Percentiles rank a stretch among this genome's conserved stretches.
Conservation (phyloP, 2,797 vertebrate genomes). For the Girardinus metallicus region DNA sequence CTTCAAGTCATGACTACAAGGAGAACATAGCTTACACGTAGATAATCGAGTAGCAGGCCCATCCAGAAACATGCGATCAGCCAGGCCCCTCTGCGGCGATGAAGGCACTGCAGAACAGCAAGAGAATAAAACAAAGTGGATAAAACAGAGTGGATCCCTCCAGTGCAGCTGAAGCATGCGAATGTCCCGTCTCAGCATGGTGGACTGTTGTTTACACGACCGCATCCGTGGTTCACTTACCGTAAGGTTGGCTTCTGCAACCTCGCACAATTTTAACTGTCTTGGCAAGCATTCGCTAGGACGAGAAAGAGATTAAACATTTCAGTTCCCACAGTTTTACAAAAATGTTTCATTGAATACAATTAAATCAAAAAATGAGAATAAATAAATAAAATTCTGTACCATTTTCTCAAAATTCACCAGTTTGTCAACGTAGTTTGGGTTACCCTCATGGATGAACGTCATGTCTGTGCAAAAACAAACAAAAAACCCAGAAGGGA, state of each 20-base stretch:
- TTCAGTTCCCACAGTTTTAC: neutral
- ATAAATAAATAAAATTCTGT: constrained; percentile 44
- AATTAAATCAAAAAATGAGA: neutral
- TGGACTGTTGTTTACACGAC: neutral
- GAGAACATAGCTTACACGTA: constrained; percentile 81
- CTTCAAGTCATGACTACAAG: neutral
- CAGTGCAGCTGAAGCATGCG: neutral
- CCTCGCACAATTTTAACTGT: constrained; percentile 85
- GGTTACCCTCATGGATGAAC: constrained; percentile 96
- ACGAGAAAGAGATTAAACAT: constrained; percentile 27
- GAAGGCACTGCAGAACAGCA: constrained; percentile 81
- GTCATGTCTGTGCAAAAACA: constrained; percentile 87
- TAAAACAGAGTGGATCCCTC: neutral
- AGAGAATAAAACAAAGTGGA: neutral
- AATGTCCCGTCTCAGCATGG: neutral
- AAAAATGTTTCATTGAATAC: neutral
- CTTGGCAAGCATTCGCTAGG: constrained; percentile 92
- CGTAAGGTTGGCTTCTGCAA: constrained; percentile 86
- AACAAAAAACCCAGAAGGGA: neutral
- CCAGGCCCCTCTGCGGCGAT: constrained; percentile 88
- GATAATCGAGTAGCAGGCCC: constrained; percentile 82
- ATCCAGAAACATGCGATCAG: constrained; percentile 88
- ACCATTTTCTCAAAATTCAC: constrained; percentile 99
- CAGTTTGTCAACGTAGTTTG: constrained; percentile 88
- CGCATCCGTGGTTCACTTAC: constrained; percentile 69